These are phyloP conservation scores for Accipiter virgatus DNA, from an alignment of 2,113 vertebrate genomes.

Conservation along the genomic window DNA sequence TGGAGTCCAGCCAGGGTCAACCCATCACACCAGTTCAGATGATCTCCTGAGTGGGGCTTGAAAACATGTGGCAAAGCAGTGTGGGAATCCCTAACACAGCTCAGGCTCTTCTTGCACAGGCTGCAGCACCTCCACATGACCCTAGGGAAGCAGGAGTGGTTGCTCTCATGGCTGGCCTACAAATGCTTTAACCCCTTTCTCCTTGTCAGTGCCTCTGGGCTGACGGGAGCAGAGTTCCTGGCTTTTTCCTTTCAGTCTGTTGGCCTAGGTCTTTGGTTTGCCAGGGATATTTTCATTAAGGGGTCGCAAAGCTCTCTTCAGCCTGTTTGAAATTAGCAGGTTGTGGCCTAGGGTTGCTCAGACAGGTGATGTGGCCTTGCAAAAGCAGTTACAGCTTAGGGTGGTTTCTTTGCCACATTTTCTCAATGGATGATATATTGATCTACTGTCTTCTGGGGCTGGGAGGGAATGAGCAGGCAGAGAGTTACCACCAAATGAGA, in stretches of 20 bases:
- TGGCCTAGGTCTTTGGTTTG: background rate
- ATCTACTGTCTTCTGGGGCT: background rate
- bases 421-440: background rate
- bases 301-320: background rate
- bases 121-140: background rate
- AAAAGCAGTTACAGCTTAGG: background rate
- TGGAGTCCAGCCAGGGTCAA: too few species aligned
- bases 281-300: background rate
- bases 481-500: background rate
- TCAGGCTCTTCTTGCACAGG: background rate
- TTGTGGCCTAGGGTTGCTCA: background rate
- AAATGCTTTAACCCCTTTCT: background rate
- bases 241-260: background rate
- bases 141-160: background rate
- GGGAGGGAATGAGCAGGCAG: background rate
- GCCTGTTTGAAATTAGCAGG: background rate
- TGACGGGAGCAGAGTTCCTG: background rate
- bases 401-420: background rate
- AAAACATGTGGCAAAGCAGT: background rate
- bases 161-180: background rate
- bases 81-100: background rate
- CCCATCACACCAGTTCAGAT: background rate
- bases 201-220: background rate
- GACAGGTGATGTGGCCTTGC: background rate
- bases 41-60: background rate